A percentile compares a stretch with the other conserved stretches of the same genome.
These are phyloP conservation scores for Crossoptilon crossoptilon DNA, from an alignment of 2,797 vertebrate genomes.

Conservation along the genomic window DNA sequence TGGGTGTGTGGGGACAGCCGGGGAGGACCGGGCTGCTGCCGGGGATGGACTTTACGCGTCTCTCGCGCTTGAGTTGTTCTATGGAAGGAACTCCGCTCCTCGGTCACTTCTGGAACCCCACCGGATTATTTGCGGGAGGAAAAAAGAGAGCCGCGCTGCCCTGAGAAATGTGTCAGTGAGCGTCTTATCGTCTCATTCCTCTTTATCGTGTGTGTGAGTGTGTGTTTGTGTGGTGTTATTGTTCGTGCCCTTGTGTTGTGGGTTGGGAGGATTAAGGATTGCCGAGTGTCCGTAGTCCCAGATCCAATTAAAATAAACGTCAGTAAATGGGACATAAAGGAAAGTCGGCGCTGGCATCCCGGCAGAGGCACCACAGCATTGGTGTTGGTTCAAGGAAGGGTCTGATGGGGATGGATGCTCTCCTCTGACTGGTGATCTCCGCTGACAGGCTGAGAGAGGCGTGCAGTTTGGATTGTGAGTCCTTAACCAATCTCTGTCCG, in stretches of 20 bases:
- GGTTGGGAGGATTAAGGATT: conserved; percentile 37
- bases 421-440: neutral
- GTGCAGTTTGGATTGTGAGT: neutral
- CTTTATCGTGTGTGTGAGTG: no score
- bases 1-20: neutral
- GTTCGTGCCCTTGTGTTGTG: conserved; percentile 54
- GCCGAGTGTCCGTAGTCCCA: neutral
- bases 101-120: neutral
- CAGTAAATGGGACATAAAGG: conserved; percentile 23
- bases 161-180: neutral
- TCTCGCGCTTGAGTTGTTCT: neutral
- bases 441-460: conserved; percentile 7
- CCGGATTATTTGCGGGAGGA: neutral
- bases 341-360: neutral
- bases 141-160: neutral
- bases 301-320: conserved; percentile 65
- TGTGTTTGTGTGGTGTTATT: neutral
- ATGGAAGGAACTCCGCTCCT: neutral
- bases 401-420: conserved; percentile 13
- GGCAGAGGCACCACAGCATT: conserved; percentile 25
- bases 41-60: neutral
- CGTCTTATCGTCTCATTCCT: neutral
- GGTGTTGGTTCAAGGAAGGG: conserved; percentile 28
- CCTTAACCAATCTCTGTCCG: conserved; percentile 11
- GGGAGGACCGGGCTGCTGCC: neutral